Percentiles rank a stretch among this genome's conserved stretches.
Evolutionary conservation across 2,113 vertebrate species (phyloP).

Genomic region (Neolamprologus brichardi): DNA sequence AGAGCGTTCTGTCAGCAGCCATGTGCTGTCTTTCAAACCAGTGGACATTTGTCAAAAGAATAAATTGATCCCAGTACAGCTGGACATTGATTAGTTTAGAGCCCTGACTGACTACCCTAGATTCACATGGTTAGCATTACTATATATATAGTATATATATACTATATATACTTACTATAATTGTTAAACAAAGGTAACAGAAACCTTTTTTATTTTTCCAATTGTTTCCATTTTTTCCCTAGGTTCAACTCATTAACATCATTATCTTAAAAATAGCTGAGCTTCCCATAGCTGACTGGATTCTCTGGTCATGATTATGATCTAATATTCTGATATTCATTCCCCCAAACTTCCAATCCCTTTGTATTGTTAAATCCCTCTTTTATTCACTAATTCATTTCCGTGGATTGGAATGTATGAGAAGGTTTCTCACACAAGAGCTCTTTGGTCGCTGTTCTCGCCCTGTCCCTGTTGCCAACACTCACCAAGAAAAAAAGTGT

Average conservation of each 20-base stretch:
- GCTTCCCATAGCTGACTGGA: slow-evolving; percentile 9
- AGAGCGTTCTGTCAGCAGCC: slow-evolving; percentile 31
- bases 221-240: not conserved
- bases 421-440: not conserved
- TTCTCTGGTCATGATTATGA: slow-evolving; percentile 35
- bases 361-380: not conserved
- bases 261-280: not conserved
- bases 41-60: slow-evolving; percentile 12
- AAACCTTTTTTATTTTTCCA: not conserved
- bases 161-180: not conserved
- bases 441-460: slow-evolving; percentile 15
- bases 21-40: slow-evolving; percentile 40
- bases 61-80: not conserved
- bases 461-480: slow-evolving; percentile 19
- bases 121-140: not conserved
- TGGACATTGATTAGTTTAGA: not conserved
- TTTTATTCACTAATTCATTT: slow-evolving; percentile 49
- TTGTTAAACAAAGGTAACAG: not conserved
- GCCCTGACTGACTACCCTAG: not conserved
- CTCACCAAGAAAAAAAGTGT: slow-evolving; percentile 33
- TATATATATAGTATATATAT: not conserved
- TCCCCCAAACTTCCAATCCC: not conserved
- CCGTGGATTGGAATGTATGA: not conserved
- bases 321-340: slow-evolving; percentile 8
- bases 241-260: not conserved